A percentile compares a stretch with the other conserved stretches of the same genome.
Evolutionary conservation across 2,113 vertebrate genomes (phyloP).

Genomic region (Camelus dromedarius): DNA sequence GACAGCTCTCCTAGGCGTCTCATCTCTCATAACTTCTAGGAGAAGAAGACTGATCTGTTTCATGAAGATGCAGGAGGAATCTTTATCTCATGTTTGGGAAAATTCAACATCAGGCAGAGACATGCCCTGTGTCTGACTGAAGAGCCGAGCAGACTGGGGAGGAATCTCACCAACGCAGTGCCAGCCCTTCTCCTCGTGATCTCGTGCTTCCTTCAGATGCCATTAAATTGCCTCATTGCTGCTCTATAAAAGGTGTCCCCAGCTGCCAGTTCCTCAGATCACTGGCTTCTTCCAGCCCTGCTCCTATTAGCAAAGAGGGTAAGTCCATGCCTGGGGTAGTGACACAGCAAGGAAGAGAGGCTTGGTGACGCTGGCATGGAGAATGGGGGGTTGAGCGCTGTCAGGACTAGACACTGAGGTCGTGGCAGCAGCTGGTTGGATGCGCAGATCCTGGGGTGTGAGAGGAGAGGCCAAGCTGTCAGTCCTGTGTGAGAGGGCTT

Average conservation of each 20-base stretch:
- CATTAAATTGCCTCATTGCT: constrained; percentile 76
- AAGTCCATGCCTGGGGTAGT: background rate
- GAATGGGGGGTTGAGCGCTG: background rate
- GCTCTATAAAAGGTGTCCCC: constrained; percentile 76
- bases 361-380: background rate
- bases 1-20: background rate
- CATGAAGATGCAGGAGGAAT: constrained; percentile 13
- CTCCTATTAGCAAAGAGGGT: constrained; percentile 58
- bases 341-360: background rate
- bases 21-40: background rate
- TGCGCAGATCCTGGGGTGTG: fast-evolving
- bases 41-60: constrained; percentile 1
- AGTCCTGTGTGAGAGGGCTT: background rate
- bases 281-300: constrained; percentile 56
- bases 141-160: constrained; percentile 39
- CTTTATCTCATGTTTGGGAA: constrained; percentile 49
- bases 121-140: constrained; percentile 70
- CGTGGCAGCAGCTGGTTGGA: background rate
- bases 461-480: background rate
- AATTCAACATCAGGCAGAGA: constrained; percentile 46
- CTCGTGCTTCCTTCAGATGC: constrained; percentile 69
- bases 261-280: constrained; percentile 43
- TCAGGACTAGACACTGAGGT: background rate
- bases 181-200: constrained; percentile 32
- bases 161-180: constrained; percentile 75